phyloP scores from a whole-genome alignment of 1,140 invertebrate genomes.

The Saccostrea echinata region DNA sequence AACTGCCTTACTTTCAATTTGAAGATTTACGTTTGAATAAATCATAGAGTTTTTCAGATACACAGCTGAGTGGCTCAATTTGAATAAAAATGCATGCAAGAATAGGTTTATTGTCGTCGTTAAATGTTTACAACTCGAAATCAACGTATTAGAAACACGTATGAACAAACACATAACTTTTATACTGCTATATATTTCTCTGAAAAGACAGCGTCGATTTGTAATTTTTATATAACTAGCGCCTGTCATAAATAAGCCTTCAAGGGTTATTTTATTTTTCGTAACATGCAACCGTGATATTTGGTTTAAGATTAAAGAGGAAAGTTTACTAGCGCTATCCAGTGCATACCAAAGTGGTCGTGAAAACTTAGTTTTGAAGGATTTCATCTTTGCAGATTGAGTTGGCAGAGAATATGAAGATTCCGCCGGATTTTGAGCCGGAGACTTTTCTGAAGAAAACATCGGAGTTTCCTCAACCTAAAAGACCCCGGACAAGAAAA shows the following conservation, averaged over 20 bases:
- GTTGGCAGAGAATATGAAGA: constrained; percentile 39
- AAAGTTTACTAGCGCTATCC: not conserved
- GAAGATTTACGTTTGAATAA: too few relatives aligned
- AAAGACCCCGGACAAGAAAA: constrained; percentile 67
- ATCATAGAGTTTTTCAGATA: too few relatives aligned
- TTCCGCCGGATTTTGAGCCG: constrained; percentile 47
- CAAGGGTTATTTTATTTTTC: too few relatives aligned
- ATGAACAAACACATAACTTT: too few relatives aligned
- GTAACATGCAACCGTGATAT: not conserved
- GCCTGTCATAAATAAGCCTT: not conserved
- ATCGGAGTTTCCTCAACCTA: constrained; percentile 41
- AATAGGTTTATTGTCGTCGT: too few relatives aligned
- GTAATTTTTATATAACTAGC: not conserved
- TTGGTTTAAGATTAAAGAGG: not conserved
- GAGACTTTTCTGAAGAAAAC: constrained; percentile 37
- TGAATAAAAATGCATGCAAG: too few relatives aligned
- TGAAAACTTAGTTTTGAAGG: not conserved
- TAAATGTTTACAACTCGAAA: too few relatives aligned
- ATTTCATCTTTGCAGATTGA: not conserved
- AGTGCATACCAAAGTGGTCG: not conserved
- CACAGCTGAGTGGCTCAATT: too few relatives aligned
- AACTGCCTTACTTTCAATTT: too few relatives aligned
- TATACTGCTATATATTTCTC: too few relatives aligned
- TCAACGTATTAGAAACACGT: too few relatives aligned
- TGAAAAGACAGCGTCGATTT: too few relatives aligned